These are phyloP conservation scores for Halocaridina rubra DNA, from an alignment of 2,888 invertebrate genomes.

Conservation along the genomic window DNA sequence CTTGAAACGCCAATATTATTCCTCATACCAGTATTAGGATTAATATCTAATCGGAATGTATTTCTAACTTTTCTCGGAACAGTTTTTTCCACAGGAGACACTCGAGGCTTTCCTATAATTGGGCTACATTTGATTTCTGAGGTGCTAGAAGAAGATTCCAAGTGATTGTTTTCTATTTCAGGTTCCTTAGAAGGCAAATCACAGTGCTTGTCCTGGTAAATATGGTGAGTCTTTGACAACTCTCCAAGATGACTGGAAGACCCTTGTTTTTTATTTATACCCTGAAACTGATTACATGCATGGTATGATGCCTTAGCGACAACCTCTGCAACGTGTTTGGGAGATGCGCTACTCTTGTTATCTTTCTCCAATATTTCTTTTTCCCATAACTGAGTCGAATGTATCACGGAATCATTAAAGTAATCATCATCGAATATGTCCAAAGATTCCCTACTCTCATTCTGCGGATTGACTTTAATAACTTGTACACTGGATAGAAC, in stretches of 20 bases:
- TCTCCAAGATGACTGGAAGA: background rate
- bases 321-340: background rate
- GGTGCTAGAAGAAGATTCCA: no score
- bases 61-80: background rate
- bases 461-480: background rate
- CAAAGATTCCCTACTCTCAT: background rate
- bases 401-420: slow-evolving; percentile 47
- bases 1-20: no score
- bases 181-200: no score
- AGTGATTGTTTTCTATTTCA: no score
- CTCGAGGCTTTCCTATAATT: background rate
- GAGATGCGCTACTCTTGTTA: background rate
- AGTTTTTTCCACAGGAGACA: background rate
- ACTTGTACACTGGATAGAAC: no score
- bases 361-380: background rate
- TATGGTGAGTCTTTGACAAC: no score
- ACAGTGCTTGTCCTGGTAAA: no score
- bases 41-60: slow-evolving; percentile 1
- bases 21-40: background rate
- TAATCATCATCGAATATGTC: slow-evolving; percentile 50
- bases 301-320: background rate
- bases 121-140: background rate
- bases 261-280: background rate
- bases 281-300: background rate
- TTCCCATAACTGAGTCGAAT: slow-evolving; percentile 40